A percentile compares a stretch with the other conserved stretches of the same genome.
Conservation (phyloP, 2,888 invertebrate species). For the Sphinx pinastri region DNA sequence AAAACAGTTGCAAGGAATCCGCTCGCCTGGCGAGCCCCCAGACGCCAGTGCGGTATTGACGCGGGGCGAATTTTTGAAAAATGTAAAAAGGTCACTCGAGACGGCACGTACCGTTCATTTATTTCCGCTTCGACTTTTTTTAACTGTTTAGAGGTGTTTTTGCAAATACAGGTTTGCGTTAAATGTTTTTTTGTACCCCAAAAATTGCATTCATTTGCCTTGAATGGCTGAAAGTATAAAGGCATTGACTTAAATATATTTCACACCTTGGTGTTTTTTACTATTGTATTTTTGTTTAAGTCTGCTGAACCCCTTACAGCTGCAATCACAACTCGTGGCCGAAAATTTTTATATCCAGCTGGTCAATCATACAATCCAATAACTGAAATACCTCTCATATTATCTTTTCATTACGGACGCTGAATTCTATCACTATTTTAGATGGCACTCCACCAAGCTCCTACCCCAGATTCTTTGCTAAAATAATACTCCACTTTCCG, state of each 20-base stretch:
- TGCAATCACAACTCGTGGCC: too few relatives aligned
- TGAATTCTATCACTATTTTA: neutral
- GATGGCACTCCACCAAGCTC: neutral
- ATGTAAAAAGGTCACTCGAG: slow-evolving; percentile 79
- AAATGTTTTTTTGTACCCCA: slow-evolving; percentile 62
- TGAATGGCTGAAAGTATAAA: neutral
- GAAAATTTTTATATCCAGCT: too few relatives aligned
- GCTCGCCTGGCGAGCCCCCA: slow-evolving; percentile 51
- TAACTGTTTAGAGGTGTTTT: slow-evolving; percentile 46
- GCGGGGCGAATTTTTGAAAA: slow-evolving; percentile 81
- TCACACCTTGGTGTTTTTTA: too few relatives aligned
- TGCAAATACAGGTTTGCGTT: slow-evolving; percentile 46
- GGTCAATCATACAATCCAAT: neutral
- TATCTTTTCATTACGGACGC: neutral
- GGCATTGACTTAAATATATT: neutral
- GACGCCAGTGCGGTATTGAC: slow-evolving; percentile 63
- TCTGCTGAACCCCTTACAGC: too few relatives aligned
- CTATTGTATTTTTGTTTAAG: too few relatives aligned
- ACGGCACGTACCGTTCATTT: slow-evolving; percentile 77
- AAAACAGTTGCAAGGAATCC: slow-evolving; percentile 31
- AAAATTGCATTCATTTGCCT: slow-evolving; percentile 35
- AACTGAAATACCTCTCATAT: neutral
- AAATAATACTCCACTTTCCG: neutral
- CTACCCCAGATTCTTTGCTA: neutral
- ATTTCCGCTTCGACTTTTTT: slow-evolving; percentile 69